Evolutionary conservation across 1,140 invertebrate genomes (phyloP).

Genomic region (Heliconius hermathena): DNA sequence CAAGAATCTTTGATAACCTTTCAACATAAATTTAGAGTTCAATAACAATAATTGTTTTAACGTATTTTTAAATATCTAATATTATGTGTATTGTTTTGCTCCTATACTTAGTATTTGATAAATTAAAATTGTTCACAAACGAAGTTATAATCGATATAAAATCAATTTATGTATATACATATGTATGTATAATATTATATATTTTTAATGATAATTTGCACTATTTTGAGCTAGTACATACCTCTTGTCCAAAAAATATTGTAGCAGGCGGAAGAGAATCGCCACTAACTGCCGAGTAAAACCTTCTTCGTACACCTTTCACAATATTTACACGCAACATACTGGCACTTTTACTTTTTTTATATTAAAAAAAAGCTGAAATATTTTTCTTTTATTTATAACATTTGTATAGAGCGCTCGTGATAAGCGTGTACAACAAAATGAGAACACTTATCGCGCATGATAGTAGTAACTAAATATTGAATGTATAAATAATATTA

Average conservation of each 20-base stretch:
- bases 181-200: not conserved
- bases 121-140: not conserved
- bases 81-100: not conserved
- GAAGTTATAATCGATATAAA: not conserved
- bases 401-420: constrained; percentile 22
- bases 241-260: constrained; percentile 41
- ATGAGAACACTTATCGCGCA: constrained; percentile 51
- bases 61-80: not conserved
- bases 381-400: constrained; percentile 10
- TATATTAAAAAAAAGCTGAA: not conserved
- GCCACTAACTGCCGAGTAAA: constrained; percentile 51
- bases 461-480: constrained; percentile 51
- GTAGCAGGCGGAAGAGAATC: constrained; percentile 46
- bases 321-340: constrained; percentile 54
- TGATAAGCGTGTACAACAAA: constrained; percentile 45
- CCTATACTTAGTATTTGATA: not conserved
- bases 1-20: not conserved
- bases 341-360: constrained; percentile 20
- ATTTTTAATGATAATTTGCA: not conserved
- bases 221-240: constrained; percentile 32
- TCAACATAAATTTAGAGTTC: not conserved
- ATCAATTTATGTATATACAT: not conserved
- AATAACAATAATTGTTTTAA: not conserved
- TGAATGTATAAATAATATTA: constrained; percentile 44
- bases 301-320: constrained; percentile 46